These are phyloP conservation scores for Parasteatoda lunata DNA, from an alignment of 2,888 invertebrate species.

Conservation along the genomic window DNA sequence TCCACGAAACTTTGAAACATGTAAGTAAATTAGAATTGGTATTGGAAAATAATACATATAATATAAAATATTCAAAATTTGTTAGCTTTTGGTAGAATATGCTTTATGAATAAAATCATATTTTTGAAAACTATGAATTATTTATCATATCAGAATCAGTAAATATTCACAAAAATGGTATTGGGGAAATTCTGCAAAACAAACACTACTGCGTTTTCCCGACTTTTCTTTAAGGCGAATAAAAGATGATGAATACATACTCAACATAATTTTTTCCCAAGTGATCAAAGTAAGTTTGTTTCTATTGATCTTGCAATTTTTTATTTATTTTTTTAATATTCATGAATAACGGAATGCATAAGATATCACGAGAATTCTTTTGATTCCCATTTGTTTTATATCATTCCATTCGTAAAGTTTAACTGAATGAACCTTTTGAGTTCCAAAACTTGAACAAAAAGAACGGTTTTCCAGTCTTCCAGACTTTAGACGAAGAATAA, in stretches of 20 bases:
- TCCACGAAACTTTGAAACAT: background rate
- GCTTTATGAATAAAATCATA: background rate
- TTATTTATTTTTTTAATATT: background rate
- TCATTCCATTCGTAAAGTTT: background rate
- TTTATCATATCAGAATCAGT: constrained; percentile 13
- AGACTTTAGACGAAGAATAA: background rate
- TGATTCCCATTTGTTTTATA: constrained; percentile 12
- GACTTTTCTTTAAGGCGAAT: background rate
- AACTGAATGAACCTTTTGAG: background rate
- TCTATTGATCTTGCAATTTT: background rate
- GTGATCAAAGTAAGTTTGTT: background rate
- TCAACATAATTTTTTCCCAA: background rate
- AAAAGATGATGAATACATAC: background rate
- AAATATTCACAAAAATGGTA: constrained; percentile 38
- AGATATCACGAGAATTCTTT: background rate
- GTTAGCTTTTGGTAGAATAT: constrained; percentile 17
- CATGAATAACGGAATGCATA: background rate
- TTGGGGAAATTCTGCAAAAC: constrained; percentile 9
- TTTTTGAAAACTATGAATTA: constrained; percentile 34
- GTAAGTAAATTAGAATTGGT: background rate
- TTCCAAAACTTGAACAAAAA: background rate
- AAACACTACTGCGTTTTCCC: background rate
- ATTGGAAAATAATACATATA: constrained; percentile 26
- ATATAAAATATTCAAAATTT: constrained; percentile 39
- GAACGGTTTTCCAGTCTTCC: background rate